Conservation (phyloP, 2,888 invertebrate genomes). For the Nasonovia ribisnigri region DNA sequence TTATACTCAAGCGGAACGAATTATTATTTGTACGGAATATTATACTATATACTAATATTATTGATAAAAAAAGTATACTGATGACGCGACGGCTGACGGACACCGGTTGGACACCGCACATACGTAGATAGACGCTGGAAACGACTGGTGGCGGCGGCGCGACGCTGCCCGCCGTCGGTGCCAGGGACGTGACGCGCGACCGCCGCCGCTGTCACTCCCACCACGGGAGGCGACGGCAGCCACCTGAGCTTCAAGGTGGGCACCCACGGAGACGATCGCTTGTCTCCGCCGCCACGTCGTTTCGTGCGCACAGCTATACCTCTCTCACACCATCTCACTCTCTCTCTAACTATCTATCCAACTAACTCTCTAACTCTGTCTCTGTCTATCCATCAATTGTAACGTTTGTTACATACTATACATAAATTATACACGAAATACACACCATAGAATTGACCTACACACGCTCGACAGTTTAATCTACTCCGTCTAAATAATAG, state of each 20-base stretch:
- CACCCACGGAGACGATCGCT: background rate
- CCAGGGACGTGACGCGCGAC: constrained; percentile 5
- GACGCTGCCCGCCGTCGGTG: background rate
- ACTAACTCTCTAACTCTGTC: background rate
- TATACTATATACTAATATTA: background rate
- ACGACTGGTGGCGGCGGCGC: constrained; percentile 18
- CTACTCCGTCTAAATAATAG: background rate
- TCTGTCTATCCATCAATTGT: background rate
- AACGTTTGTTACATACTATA: background rate
- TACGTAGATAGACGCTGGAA: constrained; percentile 32
- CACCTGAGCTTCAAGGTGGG: constrained; percentile 41
- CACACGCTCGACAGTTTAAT: background rate
- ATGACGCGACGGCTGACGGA: background rate
- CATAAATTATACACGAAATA: background rate
- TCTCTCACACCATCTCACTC: background rate
- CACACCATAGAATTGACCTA: background rate
- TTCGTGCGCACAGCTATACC: background rate
- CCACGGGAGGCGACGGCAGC: background rate
- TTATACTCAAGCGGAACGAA: background rate
- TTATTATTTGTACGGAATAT: background rate
- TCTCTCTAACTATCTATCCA: background rate
- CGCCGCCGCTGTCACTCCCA: background rate
- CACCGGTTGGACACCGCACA: background rate
- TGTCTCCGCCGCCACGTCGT: background rate
- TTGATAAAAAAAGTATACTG: background rate